phyloP scores from a whole-genome alignment of 2,113 vertebrate species.

The Lonchura striata region DNA sequence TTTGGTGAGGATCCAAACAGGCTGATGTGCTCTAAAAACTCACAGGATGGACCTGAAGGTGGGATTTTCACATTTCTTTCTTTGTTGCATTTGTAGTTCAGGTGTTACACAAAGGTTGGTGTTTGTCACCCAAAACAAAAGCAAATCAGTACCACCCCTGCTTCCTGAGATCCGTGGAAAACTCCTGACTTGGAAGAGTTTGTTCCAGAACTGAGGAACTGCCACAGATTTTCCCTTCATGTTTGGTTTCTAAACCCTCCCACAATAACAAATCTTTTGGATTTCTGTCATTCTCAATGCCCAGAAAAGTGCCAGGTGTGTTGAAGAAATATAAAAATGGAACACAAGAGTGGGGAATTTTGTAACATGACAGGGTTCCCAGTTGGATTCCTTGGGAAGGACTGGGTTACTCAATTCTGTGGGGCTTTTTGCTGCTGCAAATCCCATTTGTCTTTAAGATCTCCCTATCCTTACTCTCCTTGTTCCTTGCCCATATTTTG shows the following conservation, averaged over 20 bases:
- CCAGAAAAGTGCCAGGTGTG: background rate
- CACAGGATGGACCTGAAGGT: background rate
- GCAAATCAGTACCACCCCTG: background rate
- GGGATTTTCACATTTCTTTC: background rate
- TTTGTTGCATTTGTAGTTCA: background rate
- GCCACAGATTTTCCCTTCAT: accelerated
- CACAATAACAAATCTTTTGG: background rate
- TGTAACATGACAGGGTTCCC: background rate
- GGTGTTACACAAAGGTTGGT: background rate
- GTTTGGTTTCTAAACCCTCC: background rate
- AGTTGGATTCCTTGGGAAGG: background rate
- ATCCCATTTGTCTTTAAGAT: background rate
- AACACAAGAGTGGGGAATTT: background rate
- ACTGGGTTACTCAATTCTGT: background rate
- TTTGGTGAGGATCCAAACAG: background rate
- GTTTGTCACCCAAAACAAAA: background rate
- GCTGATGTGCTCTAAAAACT: background rate
- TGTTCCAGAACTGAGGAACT: background rate
- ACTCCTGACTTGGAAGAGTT: background rate
- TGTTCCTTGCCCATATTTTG: background rate
- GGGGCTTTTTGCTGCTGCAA: background rate
- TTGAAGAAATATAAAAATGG: background rate
- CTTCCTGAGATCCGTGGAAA: background rate
- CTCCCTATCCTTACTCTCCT: background rate
- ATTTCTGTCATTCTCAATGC: background rate